Percentiles rank a stretch among this genome's conserved stretches.
Conservation (phyloP, 1,140 invertebrate species). For the Trachymyrmex septentrionalis region DNA sequence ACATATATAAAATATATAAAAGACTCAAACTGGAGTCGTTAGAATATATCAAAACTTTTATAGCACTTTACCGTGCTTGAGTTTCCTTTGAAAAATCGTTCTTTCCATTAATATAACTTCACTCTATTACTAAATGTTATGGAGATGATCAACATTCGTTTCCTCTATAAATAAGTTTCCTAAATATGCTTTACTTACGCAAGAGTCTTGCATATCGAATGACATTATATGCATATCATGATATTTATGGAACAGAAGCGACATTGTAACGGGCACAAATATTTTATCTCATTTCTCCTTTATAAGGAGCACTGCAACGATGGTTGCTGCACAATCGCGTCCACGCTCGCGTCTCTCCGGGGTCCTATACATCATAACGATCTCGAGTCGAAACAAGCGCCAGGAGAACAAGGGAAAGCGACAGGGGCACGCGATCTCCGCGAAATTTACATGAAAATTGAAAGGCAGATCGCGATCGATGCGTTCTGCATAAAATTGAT, state of each 20-base stretch:
- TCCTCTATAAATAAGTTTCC: background rate
- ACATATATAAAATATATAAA: no score
- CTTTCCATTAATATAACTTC: background rate
- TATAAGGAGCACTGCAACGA: background rate
- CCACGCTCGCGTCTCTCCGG: slow-evolving; percentile 25
- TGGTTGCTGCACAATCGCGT: slow-evolving; percentile 47
- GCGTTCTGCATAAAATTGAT: slow-evolving; percentile 76
- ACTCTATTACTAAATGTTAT: background rate
- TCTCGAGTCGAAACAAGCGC: slow-evolving; percentile 50
- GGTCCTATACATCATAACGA: slow-evolving; percentile 55
- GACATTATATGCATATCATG: background rate
- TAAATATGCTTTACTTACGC: background rate
- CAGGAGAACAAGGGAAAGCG: slow-evolving; percentile 63
- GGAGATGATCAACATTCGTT: background rate
- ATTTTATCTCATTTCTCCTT: slow-evolving; percentile 42
- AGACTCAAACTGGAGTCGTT: no score
- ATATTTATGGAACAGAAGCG: slow-evolving; percentile 12
- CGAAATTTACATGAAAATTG: slow-evolving; percentile 82
- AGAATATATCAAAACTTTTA: no score
- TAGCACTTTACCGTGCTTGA: no score
- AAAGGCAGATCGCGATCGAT: slow-evolving; percentile 73
- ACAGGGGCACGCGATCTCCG: slow-evolving; percentile 44
- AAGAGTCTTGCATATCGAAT: background rate
- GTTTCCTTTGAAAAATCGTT: no score
- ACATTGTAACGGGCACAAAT: slow-evolving; percentile 15